phyloP scores from a whole-genome alignment of 2,797 vertebrate genomes.

The Telmatherina bonti region DNA sequence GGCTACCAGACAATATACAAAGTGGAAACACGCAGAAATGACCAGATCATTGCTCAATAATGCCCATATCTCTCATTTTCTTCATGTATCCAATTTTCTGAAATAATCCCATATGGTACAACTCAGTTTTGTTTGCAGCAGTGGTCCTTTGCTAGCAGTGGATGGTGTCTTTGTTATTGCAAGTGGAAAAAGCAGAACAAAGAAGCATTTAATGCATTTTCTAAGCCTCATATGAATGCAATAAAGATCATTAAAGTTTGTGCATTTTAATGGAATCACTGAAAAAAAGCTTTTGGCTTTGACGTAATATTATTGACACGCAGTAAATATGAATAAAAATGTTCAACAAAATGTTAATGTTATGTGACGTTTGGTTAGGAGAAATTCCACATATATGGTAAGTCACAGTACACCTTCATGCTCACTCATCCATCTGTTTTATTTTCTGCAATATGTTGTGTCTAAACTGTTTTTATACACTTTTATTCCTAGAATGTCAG shows the following conservation, averaged over 20 bases:
- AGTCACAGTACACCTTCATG: too few relatives aligned
- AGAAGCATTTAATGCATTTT: constrained; percentile 13
- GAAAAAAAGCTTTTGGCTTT: neutral
- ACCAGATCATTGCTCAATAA: constrained; percentile 27
- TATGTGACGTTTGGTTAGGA: too few relatives aligned
- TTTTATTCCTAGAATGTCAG: too few relatives aligned
- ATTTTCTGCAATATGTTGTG: too few relatives aligned
- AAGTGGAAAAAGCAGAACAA: neutral
- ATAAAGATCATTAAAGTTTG: constrained; percentile 52
- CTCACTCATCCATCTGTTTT: too few relatives aligned
- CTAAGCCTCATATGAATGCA: constrained; percentile 35
- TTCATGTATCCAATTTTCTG: neutral
- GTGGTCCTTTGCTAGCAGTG: constrained; percentile 45
- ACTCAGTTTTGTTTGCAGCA: neutral
- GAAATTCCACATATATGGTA: too few relatives aligned
- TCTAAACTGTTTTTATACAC: too few relatives aligned
- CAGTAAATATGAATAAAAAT: too few relatives aligned
- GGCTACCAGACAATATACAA: constrained; percentile 94
- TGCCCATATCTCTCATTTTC: neutral
- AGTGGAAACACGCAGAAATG: constrained; percentile 82
- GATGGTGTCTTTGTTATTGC: constrained; percentile 31
- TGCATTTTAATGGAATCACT: neutral
- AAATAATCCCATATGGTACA: neutral
- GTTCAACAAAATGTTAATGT: too few relatives aligned
- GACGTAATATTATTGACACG: neutral